Conservation (phyloP, 2,797 vertebrate genomes). For the Spondyliosoma cantharus region DNA sequence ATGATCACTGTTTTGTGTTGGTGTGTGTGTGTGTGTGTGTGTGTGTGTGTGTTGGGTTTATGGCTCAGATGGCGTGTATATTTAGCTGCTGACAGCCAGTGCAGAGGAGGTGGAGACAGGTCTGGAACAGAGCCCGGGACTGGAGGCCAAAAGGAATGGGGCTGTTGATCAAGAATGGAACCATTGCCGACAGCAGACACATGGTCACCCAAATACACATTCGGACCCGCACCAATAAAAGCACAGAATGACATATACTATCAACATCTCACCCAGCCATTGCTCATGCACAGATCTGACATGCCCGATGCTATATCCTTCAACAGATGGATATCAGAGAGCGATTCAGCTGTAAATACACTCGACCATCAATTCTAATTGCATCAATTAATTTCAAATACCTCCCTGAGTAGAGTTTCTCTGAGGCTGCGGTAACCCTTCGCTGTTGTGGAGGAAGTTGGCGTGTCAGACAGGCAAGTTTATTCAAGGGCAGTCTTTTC, state of each 20-base stretch:
- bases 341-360: constrained; percentile 17
- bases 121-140: constrained; percentile 79
- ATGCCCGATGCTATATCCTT: constrained; percentile 21
- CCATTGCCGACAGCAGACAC: constrained; percentile 63
- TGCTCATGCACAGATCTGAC: constrained; percentile 23
- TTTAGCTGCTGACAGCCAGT: constrained; percentile 80
- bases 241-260: constrained; percentile 34
- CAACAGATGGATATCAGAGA: constrained; percentile 30
- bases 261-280: constrained; percentile 31
- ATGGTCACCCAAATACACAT: constrained; percentile 43
- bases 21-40: constrained; percentile 37
- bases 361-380: constrained; percentile 15
- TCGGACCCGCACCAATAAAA: constrained; percentile 25
- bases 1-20: constrained; percentile 30
- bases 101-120: constrained; percentile 76
- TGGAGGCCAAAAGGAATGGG: constrained; percentile 67
- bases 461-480: constrained; percentile 29
- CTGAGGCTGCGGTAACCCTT: constrained; percentile 3
- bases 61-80: constrained; percentile 68
- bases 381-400: constrained; percentile 15
- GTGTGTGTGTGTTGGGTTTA: constrained; percentile 13
- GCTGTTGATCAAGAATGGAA: constrained; percentile 64
- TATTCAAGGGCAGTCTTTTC: constrained; percentile 30
- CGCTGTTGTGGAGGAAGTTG: constrained; percentile 17
- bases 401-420: constrained; percentile 14